These are phyloP conservation scores for Vulpes ferrilata DNA, from an alignment of 2,113 vertebrate genomes.

Conservation along the genomic window DNA sequence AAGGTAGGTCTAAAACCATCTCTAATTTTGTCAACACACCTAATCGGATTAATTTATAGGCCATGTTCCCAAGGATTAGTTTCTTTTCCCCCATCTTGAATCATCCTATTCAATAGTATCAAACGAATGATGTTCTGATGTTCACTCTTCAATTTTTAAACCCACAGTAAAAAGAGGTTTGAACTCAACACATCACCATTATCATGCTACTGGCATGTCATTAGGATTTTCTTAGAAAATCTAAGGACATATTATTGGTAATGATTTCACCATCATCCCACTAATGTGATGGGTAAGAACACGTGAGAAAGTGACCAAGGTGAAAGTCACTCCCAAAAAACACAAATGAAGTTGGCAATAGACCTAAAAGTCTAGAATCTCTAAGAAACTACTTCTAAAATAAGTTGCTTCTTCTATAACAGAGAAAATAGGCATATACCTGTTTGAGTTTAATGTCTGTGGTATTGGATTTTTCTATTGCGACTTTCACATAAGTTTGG, in stretches of 20 bases:
- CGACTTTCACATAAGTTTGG: neutral
- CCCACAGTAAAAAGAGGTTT: neutral
- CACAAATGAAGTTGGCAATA: neutral
- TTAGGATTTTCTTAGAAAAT: neutral
- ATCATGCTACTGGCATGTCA: neutral
- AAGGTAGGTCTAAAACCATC: neutral
- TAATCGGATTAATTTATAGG: neutral
- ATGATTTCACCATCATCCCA: neutral
- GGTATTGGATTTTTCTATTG: conserved; percentile 29
- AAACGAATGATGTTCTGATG: neutral
- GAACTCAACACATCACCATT: neutral
- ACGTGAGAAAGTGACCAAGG: neutral
- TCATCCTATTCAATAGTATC: neutral
- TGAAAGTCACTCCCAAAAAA: neutral
- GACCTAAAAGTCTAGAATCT: neutral
- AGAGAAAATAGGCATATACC: neutral
- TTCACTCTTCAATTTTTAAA: neutral
- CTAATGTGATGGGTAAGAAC: neutral
- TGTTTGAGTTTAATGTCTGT: neutral
- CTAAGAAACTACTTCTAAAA: neutral
- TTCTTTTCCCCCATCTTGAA: neutral
- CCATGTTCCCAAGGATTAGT: neutral
- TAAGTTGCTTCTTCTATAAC: neutral
- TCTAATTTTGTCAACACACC: neutral
- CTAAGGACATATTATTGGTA: neutral